These are phyloP conservation scores for Colistium nudipinnis DNA, from an alignment of 2,113 vertebrate genomes.

Conservation along the genomic window DNA sequence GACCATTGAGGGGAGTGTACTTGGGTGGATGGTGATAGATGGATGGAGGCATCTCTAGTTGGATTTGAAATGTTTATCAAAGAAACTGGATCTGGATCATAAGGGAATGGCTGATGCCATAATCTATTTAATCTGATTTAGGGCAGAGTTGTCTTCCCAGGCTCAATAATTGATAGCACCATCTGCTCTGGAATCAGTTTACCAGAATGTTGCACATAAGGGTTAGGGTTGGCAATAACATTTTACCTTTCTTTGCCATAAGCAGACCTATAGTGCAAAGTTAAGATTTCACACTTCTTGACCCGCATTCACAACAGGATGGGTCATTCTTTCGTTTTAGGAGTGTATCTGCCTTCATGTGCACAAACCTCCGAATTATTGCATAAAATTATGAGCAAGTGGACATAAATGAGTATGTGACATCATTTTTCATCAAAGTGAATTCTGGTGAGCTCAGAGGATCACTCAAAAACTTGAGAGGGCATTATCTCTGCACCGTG, in stretches of 20 bases:
- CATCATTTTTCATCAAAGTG: too few species aligned
- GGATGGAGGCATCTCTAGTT: too few species aligned
- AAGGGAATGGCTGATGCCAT: constrained; percentile 62
- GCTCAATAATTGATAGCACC: constrained; percentile 78
- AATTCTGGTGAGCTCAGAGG: too few species aligned
- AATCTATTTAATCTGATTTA: constrained; percentile 75
- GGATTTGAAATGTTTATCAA: constrained; percentile 43
- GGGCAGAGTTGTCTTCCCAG: constrained; percentile 57
- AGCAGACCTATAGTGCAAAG: constrained; percentile 1
- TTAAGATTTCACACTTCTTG: constrained; percentile 22
- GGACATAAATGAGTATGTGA: too few species aligned
- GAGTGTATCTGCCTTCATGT: too few species aligned
- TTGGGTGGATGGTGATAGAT: constrained; percentile 5
- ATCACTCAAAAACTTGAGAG: too few species aligned
- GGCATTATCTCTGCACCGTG: too few species aligned
- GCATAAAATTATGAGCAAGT: too few species aligned
- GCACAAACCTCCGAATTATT: too few species aligned
- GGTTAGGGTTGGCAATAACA: constrained; percentile 60
- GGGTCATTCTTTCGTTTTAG: background rate
- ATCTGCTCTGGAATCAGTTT: constrained; percentile 69
- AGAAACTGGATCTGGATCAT: constrained; percentile 41
- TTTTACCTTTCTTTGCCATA: constrained; percentile 36
- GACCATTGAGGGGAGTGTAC: background rate
- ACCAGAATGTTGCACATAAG: constrained; percentile 37
- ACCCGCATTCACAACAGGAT: background rate